Conservation (phyloP, 2,888 invertebrate species). For the Plebejus anna region DNA sequence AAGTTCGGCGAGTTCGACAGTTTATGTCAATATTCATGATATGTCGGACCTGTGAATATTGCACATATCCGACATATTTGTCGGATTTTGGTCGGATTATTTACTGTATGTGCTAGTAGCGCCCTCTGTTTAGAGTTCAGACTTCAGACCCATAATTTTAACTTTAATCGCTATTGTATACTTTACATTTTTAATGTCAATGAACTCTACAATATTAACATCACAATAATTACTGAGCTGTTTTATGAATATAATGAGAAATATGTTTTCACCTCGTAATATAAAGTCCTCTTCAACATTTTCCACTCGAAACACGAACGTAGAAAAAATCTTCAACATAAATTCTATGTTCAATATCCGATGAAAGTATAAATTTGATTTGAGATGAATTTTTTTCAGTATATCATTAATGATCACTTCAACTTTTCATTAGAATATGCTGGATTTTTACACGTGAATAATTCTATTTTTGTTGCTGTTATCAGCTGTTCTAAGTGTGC, state of each 20-base stretch:
- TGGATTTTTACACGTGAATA: not conserved
- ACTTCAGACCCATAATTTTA: no score
- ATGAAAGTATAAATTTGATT: conserved; percentile 5
- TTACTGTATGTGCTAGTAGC: no score
- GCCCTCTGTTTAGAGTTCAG: no score
- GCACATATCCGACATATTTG: no score
- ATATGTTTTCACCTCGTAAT: not conserved
- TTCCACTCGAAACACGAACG: conserved; percentile 12
- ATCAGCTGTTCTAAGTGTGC: not conserved
- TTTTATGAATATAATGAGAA: not conserved
- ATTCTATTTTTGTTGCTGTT: not conserved
- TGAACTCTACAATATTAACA: not conserved
- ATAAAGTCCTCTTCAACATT: conserved; percentile 17
- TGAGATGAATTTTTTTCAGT: conserved; percentile 1
- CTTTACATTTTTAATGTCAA: not conserved
- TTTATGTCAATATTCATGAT: no score
- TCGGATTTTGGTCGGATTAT: no score
- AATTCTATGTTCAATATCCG: conserved; percentile 15
- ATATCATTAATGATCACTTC: conserved; percentile 19
- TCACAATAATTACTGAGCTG: not conserved
- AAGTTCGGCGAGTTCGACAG: no score
- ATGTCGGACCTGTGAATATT: no score
- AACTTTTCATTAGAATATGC: not conserved
- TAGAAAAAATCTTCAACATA: conserved; percentile 10
- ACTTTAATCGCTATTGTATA: no score